phyloP scores from a whole-genome alignment of 2,888 invertebrate species.

The Agrypnus murinus region DNA sequence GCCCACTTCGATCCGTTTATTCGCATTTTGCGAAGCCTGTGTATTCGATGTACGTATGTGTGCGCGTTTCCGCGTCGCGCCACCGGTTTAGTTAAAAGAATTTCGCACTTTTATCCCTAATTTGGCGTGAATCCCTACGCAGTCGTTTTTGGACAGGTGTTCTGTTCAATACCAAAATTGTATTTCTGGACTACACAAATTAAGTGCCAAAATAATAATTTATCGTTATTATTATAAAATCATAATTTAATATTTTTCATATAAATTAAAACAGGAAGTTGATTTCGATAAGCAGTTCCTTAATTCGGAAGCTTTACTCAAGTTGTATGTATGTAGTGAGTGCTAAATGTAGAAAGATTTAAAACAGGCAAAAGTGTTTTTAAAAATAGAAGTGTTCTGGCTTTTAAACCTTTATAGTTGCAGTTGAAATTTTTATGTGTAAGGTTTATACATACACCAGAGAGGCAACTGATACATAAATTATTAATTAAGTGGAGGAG shows the following conservation, averaged over 20 bases:
- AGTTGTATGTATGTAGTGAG: constrained; percentile 24
- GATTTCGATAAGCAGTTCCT: constrained; percentile 45
- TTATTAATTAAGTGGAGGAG: background rate
- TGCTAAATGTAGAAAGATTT: constrained; percentile 42
- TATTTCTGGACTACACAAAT: no score
- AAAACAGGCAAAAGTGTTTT: constrained; percentile 44
- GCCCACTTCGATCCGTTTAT: constrained; percentile 54
- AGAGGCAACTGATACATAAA: no score
- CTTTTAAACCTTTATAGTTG: constrained; percentile 30
- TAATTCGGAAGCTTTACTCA: constrained; percentile 24
- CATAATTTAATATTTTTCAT: constrained; percentile 1
- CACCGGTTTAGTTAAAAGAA: constrained; percentile 5
- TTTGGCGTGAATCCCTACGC: constrained; percentile 15
- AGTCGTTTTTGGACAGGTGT: background rate
- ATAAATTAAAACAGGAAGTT: constrained; percentile 41
- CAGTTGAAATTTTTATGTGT: constrained; percentile 7
- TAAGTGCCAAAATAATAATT: no score
- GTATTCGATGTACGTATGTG: constrained; percentile 25
- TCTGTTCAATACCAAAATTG: constrained; percentile 10
- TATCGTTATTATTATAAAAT: no score
- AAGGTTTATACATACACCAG: constrained; percentile 7
- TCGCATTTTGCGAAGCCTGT: constrained; percentile 44
- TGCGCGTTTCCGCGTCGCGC: constrained; percentile 33
- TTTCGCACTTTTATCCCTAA: constrained; percentile 15
- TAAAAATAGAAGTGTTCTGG: constrained; percentile 46